Percentiles rank a stretch among this genome's conserved stretches.
phyloP scores from a whole-genome alignment of 30 jellyfish, hydroid and myxozoan species.

The Aurelia aurita region DNA sequence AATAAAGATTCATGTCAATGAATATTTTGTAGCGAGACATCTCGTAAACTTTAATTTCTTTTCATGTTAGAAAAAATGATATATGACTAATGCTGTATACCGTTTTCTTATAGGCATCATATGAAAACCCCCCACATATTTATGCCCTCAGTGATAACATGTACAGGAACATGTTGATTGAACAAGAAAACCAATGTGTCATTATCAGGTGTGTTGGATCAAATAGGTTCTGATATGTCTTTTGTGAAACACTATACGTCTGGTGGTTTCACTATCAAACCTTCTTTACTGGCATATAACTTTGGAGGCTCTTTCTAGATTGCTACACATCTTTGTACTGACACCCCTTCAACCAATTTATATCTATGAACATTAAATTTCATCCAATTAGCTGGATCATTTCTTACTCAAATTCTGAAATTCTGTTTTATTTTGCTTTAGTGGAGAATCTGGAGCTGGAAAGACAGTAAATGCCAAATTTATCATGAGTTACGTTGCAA shows the following conservation, averaged over 20 bases:
- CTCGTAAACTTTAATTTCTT: neutral
- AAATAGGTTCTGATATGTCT: neutral
- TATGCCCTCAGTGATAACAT: constrained; percentile 95
- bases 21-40: too few relatives aligned
- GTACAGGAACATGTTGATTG: constrained; percentile 94
- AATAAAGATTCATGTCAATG: too few relatives aligned
- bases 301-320: too few relatives aligned
- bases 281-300: too few relatives aligned
- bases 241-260: neutral
- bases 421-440: constrained; percentile 2
- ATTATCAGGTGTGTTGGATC: constrained; percentile 82
- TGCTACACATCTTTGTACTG: too few relatives aligned
- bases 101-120: constrained; percentile 78
- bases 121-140: constrained; percentile 99
- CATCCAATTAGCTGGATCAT: too few relatives aligned
- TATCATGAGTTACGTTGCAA: constrained; percentile 96
- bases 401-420: too few relatives aligned
- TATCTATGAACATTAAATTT: too few relatives aligned
- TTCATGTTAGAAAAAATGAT: too few relatives aligned
- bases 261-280: too few relatives aligned
- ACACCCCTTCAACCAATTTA: too few relatives aligned
- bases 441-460: constrained; percentile 99
- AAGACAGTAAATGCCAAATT: constrained; percentile 97
- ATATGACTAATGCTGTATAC: neutral
- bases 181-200: constrained; percentile 97